Evolutionary conservation across 2,113 vertebrate genomes (phyloP).

Genomic region (Daphoenositta chrysoptera): DNA sequence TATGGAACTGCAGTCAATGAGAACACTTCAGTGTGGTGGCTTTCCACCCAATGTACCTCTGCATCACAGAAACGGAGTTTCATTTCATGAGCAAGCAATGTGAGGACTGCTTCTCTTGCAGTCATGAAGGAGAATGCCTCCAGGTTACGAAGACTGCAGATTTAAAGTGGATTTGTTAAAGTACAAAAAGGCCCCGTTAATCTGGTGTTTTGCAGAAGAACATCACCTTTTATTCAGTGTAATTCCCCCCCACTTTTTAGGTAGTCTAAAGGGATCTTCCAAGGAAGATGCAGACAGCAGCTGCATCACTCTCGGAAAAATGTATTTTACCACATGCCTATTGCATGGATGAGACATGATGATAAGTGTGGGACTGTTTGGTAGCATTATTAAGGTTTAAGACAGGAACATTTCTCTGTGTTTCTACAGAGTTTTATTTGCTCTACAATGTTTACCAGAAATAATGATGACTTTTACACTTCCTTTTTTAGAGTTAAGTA

Average conservation of each 20-base stretch:
- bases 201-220: background rate
- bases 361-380: background rate
- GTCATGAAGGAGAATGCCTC: background rate
- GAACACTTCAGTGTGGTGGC: background rate
- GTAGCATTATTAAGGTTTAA: background rate
- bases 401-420: background rate
- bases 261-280: background rate
- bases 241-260: background rate
- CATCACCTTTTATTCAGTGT: rapidly evolving
- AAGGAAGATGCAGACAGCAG: background rate
- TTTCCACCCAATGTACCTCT: background rate
- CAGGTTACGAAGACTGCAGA: background rate
- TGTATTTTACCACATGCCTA: background rate
- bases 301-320: background rate
- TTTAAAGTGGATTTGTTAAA: background rate
- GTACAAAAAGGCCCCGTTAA: background rate
- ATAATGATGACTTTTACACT: background rate
- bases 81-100: background rate
- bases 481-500: background rate
- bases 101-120: background rate
- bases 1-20: background rate
- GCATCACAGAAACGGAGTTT: background rate
- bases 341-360: background rate
- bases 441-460: background rate
- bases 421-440: background rate